Evolutionary conservation across 2,888 invertebrate genomes (phyloP), one percentile per base, ranked within the genome.

Genomic region (Herminia tarsipennalis): DNA sequence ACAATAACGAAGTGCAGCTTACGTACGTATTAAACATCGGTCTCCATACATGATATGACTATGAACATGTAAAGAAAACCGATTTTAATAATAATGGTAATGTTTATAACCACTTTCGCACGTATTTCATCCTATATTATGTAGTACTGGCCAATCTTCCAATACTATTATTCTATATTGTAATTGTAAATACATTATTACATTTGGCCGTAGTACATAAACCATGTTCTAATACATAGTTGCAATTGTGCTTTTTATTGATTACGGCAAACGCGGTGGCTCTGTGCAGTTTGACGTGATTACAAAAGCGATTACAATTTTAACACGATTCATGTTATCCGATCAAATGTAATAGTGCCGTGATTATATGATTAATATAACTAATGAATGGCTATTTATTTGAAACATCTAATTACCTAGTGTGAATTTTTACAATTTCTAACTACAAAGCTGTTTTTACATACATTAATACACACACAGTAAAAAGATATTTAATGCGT

Each of bases 381-480:
- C 52, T 57, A 66, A 62, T 65, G 59, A 61, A 63, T 59, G 55
- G 50, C 64, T 76, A 76, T 70, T 63, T 52, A 56, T 60, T 66
- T 60, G 66, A 67, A 80, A 81, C 83, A 76, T 70, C 78, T 80
- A 81, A 62, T 61, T 56, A 59, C 56, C 70, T 76, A 73, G 46
- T 61, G 70, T 78, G 74, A 75, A 65, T 73, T 76, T 78, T 76
- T 82, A 82, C 78, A 84, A 76, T 77, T 69, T 79, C 76, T 84
- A 82, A 73, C 78, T 86, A 83, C 66, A 56, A 83, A 86, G 84
- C 83, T 66, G 72, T 78, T 76, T 80, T 77, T 81, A 80, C 77
- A 82, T 68, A 73, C 62, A 70, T 63, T 70, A 76, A 71, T 76
- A 82, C 78, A 79, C 79, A 76, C 76, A 79, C 68, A 73, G 64